A percentile compares a stretch with the other conserved stretches of the same genome.
These are phyloP conservation scores for Digitonthophagus gazella DNA, from an alignment of 2,888 invertebrate genomes.

Conservation along the genomic window DNA sequence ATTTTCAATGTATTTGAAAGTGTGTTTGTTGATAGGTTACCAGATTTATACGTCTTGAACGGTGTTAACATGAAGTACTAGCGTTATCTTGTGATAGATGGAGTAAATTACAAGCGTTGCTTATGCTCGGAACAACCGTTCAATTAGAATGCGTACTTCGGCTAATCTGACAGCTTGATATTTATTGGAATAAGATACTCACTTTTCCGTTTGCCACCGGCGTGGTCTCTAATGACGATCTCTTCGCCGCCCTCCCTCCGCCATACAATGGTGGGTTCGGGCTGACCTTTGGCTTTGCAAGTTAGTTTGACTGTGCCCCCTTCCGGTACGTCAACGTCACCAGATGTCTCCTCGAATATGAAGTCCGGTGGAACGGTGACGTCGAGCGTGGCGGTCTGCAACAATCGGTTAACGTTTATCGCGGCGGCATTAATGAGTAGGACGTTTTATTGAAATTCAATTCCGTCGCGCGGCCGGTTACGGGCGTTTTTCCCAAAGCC, in stretches of 20 bases:
- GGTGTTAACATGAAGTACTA: no score
- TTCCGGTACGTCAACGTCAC: constrained; percentile 85
- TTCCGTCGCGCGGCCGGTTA: not conserved
- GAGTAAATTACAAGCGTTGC: no score
- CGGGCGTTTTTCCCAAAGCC: not conserved
- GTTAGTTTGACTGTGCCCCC: constrained; percentile 69
- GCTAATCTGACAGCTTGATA: no score
- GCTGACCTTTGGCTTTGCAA: constrained; percentile 76
- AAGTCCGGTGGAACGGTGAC: constrained; percentile 93
- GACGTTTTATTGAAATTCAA: not conserved
- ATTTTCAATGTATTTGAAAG: no score
- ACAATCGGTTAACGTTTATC: constrained; percentile 30
- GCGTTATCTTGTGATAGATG: no score
- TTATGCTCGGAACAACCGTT: no score
- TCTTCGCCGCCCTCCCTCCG: constrained; percentile 79
- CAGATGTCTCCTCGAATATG: constrained; percentile 80
- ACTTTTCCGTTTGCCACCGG: constrained; percentile 48
- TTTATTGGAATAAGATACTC: not conserved
- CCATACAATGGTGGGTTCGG: constrained; percentile 79
- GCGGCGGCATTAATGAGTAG: not conserved
- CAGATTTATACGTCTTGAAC: no score
- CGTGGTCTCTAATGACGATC: constrained; percentile 71
- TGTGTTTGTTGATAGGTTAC: no score
- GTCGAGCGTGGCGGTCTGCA: constrained; percentile 78
- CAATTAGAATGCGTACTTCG: no score